phyloP scores from a whole-genome alignment of 2,888 invertebrate genomes.

The Agrotis clavis region DNA sequence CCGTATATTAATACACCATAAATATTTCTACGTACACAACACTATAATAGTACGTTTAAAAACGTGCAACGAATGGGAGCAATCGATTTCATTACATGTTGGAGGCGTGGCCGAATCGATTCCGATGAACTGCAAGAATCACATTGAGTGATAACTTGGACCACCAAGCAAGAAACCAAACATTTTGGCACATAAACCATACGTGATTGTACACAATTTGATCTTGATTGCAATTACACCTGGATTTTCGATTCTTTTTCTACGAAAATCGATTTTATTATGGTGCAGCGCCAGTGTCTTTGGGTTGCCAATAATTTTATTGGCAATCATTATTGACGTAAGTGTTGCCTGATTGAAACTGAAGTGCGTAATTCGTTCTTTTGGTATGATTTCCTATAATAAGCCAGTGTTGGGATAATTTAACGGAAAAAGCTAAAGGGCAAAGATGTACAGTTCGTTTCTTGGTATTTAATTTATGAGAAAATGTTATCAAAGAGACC shows the following conservation, averaged over 20 bases:
- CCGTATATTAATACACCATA: constrained; percentile 56
- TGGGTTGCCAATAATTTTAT: constrained; percentile 60
- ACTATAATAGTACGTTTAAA: constrained; percentile 48
- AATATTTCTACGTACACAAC: constrained; percentile 53
- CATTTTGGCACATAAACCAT: constrained; percentile 65
- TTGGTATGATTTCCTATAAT: constrained; percentile 35
- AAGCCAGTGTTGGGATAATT: constrained; percentile 43
- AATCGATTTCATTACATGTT: constrained; percentile 68
- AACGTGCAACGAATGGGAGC: constrained; percentile 62
- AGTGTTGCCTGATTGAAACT: constrained; percentile 65
- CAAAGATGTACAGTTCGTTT: constrained; percentile 47
- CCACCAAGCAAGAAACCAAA: constrained; percentile 69
- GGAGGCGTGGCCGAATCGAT: constrained; percentile 70
- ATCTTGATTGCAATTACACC: constrained; percentile 69
- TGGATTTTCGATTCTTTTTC: constrained; percentile 48
- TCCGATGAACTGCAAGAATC: constrained; percentile 73
- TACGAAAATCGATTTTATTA: constrained; percentile 58
- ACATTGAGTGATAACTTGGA: constrained; percentile 73
- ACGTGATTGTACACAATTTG: constrained; percentile 70
- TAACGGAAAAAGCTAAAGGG: constrained; percentile 31
- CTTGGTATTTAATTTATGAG: constrained; percentile 18
- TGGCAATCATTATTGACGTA: constrained; percentile 56
- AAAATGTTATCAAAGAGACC: not conserved
- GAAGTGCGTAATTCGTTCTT: constrained; percentile 58
- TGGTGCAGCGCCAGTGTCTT: constrained; percentile 31